Evolutionary conservation across 2,888 invertebrate genomes (phyloP), one percentile per base, ranked within the genome.

Genomic region (Phrixothrix hirtus): DNA sequence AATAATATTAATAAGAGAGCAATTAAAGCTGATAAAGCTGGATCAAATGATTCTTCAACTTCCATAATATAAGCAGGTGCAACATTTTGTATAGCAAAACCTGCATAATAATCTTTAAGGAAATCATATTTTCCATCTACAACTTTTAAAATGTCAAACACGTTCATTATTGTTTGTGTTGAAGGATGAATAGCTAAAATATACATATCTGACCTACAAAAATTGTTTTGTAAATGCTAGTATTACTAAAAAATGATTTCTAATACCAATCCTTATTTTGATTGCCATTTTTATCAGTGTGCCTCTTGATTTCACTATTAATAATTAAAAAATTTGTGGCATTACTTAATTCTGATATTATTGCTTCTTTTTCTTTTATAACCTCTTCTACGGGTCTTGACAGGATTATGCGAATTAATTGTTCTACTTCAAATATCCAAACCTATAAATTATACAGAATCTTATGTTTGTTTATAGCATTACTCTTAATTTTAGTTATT

Each of bases 391-490:
- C 89, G 9, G 90, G 86, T 29, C 90, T 83, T 0, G 92, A 92
- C 11, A 95, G 78, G 55, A 93, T 92, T 54, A 95, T 86, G 50
- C 90, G 83, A 50, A 93, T 89, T 38, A 93, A 79, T 57, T 94
- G 88, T 0, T 87, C 85, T 0, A 88, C 86, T 68, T 92, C 91
- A 62, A 92, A 93, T 31, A 95, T 85, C 94, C 95, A 95, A 7
- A 95, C 81, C 92, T 93, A 66, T 7, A 71, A 65, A 26, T 11
- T n/a, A n/a, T n/a, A n/a, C n/a, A n/a, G n/a, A n/a, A n/a, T n/a
- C n/a, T n/a, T n/a, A n/a, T n/a, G n/a, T n/a, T n/a, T n/a, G n/a
- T n/a, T n/a, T n/a, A n/a, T n/a, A n/a, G n/a, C n/a, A n/a, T n/a
- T n/a, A n/a, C n/a, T n/a, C n/a, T n/a, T n/a, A n/a, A n/a, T n/a